Evolutionary conservation across 2,113 vertebrate genomes (phyloP).

Genomic region (Empidonax alnorum): DNA sequence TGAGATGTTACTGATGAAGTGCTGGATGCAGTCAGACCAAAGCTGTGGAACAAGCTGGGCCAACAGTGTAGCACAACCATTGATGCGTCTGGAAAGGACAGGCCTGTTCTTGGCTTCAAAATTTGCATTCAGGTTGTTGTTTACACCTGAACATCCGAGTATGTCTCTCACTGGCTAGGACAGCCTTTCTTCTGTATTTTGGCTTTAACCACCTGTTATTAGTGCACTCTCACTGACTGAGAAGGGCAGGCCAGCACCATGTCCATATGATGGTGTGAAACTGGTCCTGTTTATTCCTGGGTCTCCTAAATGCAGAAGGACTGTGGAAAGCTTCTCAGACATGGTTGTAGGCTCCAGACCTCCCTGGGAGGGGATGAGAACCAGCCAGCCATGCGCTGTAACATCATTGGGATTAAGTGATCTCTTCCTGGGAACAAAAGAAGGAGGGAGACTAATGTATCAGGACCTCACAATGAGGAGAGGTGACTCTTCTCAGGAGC

Average conservation of each 20-base stretch:
- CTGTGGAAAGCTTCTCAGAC: background rate
- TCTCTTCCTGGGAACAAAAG: background rate
- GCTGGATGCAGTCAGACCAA: background rate
- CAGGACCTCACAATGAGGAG: background rate
- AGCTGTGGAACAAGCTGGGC: background rate
- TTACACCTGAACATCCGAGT: background rate
- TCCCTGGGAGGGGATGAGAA: background rate
- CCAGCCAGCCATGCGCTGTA: background rate
- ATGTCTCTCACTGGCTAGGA: background rate
- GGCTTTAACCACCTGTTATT: background rate
- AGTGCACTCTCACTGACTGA: background rate
- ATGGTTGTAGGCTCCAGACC: background rate
- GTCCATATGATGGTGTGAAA: background rate
- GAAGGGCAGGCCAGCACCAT: background rate
- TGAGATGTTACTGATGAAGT: background rate
- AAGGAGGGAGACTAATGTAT: background rate
- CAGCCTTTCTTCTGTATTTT: background rate
- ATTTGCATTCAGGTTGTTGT: background rate
- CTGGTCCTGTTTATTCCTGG: background rate
- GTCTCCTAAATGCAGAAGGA: background rate
- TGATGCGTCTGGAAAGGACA: background rate
- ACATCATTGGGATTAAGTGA: background rate
- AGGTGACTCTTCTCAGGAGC: background rate
- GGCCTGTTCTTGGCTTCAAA: background rate
- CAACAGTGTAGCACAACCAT: background rate